Base-by-base conservation (phyloP, 2,888 invertebrate species). In the Isoperla grammatica region DNA sequence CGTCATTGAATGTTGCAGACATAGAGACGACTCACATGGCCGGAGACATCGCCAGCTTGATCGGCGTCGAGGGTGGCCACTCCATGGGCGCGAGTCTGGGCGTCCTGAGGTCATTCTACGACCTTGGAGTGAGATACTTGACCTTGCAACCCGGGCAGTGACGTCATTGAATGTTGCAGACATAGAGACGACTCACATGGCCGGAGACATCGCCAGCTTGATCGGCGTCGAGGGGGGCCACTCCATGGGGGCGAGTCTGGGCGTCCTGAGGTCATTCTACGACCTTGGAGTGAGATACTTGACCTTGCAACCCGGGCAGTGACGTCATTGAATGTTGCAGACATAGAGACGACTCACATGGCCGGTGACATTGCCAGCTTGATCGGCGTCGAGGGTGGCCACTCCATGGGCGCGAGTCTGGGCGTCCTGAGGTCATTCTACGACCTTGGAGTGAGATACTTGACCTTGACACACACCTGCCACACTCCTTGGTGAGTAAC, bases 151-250 rank as follows among this genome's bases (percentile, higher is more conserved):
- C n/a, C n/a, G n/a, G n/a, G n/a, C n/a, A n/a, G n/a, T n/a, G n/a
- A n/a, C n/a, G n/a, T n/a, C n/a, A 35, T 54, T 19, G 11, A 37
- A 57, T 68, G 56, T 61, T 61, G 13, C 67, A 77, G 78, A 73
- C 58, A 73, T 78, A 57, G 67, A 71, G 56, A 70, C 71, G 45
- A 75, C 76, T 3, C 75, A 75, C 65, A 65, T 67, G 5, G 65
- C 67, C 0, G 74, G 75, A 2, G 72, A 71, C 59, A 72, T 78
- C 11, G 76, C 73, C 12, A 75, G 76, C 64, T 67, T 78, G 63
- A 70, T 78, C 5, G 78, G 78, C 0, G 68, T 79, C 29, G 79
- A 78, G 67, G 77, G 78, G 2, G 79, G 78, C 19, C 78, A 79
- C 67, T 71, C 73, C 13, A 73, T 78, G 29, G 78, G 77, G 68